Percentiles rank a stretch among this genome's conserved stretches.
Conservation (phyloP, 1,140 invertebrate species). For the Sitodiplosis mosellana region DNA sequence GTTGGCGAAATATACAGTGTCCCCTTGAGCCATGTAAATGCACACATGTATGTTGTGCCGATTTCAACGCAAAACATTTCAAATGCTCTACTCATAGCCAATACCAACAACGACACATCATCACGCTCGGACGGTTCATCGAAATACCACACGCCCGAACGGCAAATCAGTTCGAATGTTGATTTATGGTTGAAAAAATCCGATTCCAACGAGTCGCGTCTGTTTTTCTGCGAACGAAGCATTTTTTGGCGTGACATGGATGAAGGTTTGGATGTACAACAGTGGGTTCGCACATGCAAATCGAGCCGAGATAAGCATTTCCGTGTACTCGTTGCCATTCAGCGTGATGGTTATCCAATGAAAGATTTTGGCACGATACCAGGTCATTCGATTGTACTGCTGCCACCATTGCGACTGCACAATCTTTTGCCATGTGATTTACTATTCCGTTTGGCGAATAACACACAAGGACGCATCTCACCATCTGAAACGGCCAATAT, state of each 20-base stretch:
- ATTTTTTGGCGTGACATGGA: slow-evolving; percentile 14
- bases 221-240: slow-evolving; percentile 5
- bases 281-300: slow-evolving; percentile 13
- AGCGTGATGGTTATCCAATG: slow-evolving; percentile 59
- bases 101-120: not conserved
- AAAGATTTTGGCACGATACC: slow-evolving; percentile 39
- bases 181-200: slow-evolving; percentile 1
- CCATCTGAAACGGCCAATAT: slow-evolving; percentile 25
- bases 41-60: slow-evolving; percentile 6
- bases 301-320: slow-evolving; percentile 14
- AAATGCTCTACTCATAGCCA: not conserved
- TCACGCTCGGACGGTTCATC: not conserved
- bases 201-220: not conserved
- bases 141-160: not conserved
- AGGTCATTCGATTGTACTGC: slow-evolving; percentile 66
- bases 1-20: slow-evolving; percentile 17
- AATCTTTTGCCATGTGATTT: slow-evolving; percentile 62
- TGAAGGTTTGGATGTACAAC: slow-evolving; percentile 6
- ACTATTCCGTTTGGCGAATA: slow-evolving; percentile 35
- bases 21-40: slow-evolving; percentile 21
- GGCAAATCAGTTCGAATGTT: not conserved
- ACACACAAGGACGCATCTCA: slow-evolving; percentile 35
- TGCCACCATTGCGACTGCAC: slow-evolving; percentile 63
- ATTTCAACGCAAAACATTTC: not conserved
- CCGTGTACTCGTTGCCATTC: slow-evolving; percentile 34